Conservation (phyloP, 1,140 invertebrate genomes). For the Rhynchophorus ferrugineus region DNA sequence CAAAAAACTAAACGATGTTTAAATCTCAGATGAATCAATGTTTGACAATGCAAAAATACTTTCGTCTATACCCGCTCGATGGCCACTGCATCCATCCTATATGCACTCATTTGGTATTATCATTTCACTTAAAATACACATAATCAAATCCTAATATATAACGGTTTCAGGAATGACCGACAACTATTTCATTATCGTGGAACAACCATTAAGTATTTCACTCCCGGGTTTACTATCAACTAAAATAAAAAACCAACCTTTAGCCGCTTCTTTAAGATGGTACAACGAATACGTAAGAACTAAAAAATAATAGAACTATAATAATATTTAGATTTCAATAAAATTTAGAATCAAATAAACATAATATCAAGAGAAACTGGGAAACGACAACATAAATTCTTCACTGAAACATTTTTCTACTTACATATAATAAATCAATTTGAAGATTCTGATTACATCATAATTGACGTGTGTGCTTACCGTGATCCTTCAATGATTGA, state of each 20-base stretch:
- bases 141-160: neutral
- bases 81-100: conserved; percentile 70
- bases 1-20: neutral
- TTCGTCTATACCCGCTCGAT: conserved; percentile 61
- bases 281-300: conserved; percentile 57
- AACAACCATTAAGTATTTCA: conserved; percentile 72
- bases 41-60: conserved; percentile 63
- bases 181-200: conserved; percentile 76
- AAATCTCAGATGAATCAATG: conserved; percentile 45
- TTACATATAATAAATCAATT: conserved; percentile 87
- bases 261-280: conserved; percentile 60
- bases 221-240: conserved; percentile 49
- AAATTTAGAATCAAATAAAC: conserved; percentile 64
- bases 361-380: conserved; percentile 59
- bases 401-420: conserved; percentile 72
- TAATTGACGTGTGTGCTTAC: conserved; percentile 79
- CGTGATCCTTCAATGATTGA: conserved; percentile 73
- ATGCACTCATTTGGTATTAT: conserved; percentile 78
- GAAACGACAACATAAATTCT: conserved; percentile 50
- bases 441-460: conserved; percentile 60
- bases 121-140: conserved; percentile 1
- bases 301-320: neutral
- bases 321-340: conserved; percentile 8
- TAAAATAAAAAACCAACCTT: conserved; percentile 55
- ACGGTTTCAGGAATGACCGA: conserved; percentile 56